Evolutionary conservation across 2,888 invertebrate genomes (phyloP).

Genomic region (Apodemia hepburni): DNA sequence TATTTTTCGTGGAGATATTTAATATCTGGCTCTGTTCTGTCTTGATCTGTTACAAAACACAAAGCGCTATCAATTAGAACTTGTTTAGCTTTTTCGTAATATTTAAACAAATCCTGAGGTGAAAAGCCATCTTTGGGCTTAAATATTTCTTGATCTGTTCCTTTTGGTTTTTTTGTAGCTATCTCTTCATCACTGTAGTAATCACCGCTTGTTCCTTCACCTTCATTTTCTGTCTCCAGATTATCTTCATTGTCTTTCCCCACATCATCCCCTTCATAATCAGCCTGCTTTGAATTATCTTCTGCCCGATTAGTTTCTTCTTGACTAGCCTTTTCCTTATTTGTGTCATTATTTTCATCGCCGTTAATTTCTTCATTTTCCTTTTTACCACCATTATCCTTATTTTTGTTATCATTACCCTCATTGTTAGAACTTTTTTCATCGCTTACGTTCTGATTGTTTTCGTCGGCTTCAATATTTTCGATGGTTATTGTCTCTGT

Average conservation of each 20-base stretch:
- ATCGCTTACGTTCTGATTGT: background rate
- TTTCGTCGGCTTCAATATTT: background rate
- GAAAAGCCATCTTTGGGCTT: slow-evolving; percentile 10
- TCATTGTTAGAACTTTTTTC: background rate
- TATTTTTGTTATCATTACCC: background rate
- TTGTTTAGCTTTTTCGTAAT: slow-evolving; percentile 26
- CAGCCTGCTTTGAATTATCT: background rate
- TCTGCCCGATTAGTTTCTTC: background rate
- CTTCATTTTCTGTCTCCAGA: background rate
- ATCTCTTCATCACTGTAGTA: background rate
- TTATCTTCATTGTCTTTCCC: background rate
- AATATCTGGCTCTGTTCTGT: slow-evolving; percentile 13
- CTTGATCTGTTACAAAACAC: slow-evolving; percentile 15
- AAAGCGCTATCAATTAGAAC: slow-evolving; percentile 18
- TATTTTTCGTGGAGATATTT: slow-evolving; percentile 18
- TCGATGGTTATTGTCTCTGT: no score
- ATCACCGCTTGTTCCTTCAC: background rate
- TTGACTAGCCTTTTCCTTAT: background rate
- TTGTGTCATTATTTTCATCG: background rate
- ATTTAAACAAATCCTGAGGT: slow-evolving; percentile 25
- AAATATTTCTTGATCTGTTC: background rate
- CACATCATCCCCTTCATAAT: background rate
- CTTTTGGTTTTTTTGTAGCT: background rate
- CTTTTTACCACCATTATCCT: background rate
- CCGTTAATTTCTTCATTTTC: background rate